Percentiles rank a stretch among this genome's conserved stretches.
Conservation (phyloP, 2,113 vertebrate genomes). For the Pampusana beccarii region DNA sequence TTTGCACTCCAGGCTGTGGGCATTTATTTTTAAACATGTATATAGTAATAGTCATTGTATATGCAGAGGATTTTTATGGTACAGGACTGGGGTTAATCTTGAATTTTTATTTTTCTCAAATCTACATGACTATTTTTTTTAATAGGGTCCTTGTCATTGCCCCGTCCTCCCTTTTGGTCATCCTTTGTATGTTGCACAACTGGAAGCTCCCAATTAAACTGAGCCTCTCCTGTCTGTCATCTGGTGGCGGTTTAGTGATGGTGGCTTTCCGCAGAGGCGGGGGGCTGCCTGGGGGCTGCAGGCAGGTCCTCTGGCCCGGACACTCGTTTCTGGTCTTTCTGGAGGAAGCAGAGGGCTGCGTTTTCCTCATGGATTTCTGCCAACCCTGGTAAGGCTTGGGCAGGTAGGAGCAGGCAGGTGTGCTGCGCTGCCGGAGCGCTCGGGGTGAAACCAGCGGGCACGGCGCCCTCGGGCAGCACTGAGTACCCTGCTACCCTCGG, state of each 20-base stretch:
- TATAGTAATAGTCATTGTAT: constrained; percentile 48
- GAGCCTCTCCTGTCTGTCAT: neutral
- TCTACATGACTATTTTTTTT: constrained; percentile 37
- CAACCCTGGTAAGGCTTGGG: neutral
- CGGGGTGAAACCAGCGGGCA: neutral
- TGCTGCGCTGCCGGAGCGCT: rapidly evolving
- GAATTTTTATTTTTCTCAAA: constrained; percentile 65
- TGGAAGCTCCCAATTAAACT: constrained; percentile 51
- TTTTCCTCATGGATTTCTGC: neutral
- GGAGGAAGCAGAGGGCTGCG: neutral
- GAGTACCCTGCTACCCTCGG: neutral
- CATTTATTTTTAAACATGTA: constrained; percentile 63
- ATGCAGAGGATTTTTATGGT: constrained; percentile 62
- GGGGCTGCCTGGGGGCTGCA: neutral
- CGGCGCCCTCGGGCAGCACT: neutral
- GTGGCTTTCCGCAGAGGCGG: neutral
- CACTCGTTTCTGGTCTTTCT: rapidly evolving
- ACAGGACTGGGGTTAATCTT: constrained; percentile 1
- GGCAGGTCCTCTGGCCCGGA: neutral
- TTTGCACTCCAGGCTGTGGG: constrained; percentile 6
- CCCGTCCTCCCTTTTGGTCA: neutral
- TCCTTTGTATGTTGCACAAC: constrained; percentile 40
- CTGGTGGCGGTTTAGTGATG: neutral
- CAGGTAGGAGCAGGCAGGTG: neutral
- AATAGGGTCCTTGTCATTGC: neutral